Evolutionary conservation across 2,797 vertebrate species (phyloP).

Genomic region (Gobio occitaniae): DNA sequence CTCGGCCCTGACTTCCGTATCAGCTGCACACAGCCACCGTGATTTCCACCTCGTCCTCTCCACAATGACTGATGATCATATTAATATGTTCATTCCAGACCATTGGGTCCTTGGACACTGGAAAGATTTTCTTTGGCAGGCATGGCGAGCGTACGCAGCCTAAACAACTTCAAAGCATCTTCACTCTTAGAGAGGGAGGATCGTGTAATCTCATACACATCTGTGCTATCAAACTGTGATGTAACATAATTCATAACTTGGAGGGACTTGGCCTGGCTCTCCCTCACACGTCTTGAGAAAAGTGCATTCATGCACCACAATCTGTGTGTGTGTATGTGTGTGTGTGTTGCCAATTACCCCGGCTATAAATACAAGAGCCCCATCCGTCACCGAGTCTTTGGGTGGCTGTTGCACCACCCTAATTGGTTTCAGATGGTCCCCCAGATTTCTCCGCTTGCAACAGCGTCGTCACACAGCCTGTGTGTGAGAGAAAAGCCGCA

Average conservation of each 20-base stretch:
- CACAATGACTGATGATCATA: constrained; percentile 43
- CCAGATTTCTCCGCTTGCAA: constrained; percentile 76
- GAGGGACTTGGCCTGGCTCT: constrained; percentile 43
- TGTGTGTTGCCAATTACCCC: constrained; percentile 99
- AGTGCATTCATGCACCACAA: constrained; percentile 46
- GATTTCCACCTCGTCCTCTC: constrained; percentile 62
- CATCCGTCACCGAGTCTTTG: constrained; percentile 98
- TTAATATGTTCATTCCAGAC: constrained; percentile 44
- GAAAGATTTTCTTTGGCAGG: constrained; percentile 53
- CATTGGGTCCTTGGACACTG: constrained; percentile 18
- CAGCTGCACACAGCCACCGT: constrained; percentile 73
- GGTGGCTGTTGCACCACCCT: constrained; percentile 93
- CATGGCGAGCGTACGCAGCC: constrained; percentile 29
- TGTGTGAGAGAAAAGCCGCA: constrained; percentile 85
- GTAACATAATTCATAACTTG: constrained; percentile 61
- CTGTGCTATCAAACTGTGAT: constrained; percentile 57
- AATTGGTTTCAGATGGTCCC: constrained; percentile 97
- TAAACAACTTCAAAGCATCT: constrained; percentile 53
- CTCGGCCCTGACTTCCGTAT: constrained; percentile 69
- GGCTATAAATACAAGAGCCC: constrained; percentile 95
- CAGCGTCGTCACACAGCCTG: constrained; percentile 83
- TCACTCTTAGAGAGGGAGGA: constrained; percentile 43
- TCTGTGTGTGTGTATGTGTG: constrained; percentile 54
- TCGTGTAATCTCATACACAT: constrained; percentile 46
- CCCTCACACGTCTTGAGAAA: constrained; percentile 48